Evolutionary conservation across 2,888 invertebrate genomes (phyloP).

Genomic region (Eristalis tenax): DNA sequence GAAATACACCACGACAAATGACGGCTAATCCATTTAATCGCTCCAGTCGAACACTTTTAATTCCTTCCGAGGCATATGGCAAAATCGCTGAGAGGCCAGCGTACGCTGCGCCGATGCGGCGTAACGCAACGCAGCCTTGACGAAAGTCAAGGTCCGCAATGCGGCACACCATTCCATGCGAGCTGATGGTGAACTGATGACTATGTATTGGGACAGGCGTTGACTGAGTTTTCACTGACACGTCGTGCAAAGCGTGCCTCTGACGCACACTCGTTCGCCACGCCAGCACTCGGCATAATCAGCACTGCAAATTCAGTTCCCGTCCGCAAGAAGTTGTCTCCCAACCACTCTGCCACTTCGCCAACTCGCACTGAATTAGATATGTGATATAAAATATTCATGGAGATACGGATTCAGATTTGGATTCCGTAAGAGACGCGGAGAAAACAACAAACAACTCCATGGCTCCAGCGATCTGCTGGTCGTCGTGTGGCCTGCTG

Average conservation of each 20-base stretch:
- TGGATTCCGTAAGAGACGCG: neutral
- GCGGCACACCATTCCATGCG: constrained; percentile 4
- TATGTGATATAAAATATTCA: constrained; percentile 37
- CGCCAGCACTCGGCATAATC: neutral
- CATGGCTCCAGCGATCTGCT: neutral
- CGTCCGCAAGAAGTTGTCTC: constrained; percentile 24
- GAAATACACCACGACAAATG: neutral
- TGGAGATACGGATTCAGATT: constrained; percentile 7
- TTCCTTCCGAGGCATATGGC: constrained; percentile 20
- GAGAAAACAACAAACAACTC: constrained; percentile 19
- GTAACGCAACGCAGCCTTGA: constrained; percentile 18
- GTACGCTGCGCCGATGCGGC: neutral
- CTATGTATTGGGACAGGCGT: neutral
- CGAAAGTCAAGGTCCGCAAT: constrained; percentile 31
- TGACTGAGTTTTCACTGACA: neutral
- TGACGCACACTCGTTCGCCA: constrained; percentile 10
- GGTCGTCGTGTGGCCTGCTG: neutral
- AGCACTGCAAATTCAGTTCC: constrained; percentile 9
- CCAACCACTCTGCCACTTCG: neutral
- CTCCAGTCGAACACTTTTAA: constrained; percentile 1
- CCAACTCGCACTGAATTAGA: constrained; percentile 8
- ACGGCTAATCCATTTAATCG: constrained; percentile 4
- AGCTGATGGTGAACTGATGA: neutral
- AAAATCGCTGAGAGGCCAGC: neutral
- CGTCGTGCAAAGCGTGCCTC: constrained; percentile 11